Base-by-base conservation (phyloP, 1,140 invertebrate species). In the Megalopta genalis region DNA sequence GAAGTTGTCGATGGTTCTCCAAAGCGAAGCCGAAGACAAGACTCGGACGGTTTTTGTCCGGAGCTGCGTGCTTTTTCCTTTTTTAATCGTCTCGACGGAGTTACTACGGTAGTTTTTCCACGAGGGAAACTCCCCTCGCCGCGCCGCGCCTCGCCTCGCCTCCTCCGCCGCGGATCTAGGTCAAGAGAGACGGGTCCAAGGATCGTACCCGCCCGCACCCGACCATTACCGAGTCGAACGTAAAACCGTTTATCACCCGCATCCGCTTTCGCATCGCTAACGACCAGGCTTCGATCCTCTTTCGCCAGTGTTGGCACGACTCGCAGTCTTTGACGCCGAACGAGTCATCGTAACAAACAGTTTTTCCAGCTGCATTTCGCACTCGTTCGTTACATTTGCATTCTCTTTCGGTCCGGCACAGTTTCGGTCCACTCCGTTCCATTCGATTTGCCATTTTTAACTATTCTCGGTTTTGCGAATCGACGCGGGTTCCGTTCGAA, bases 221-320 rank as follows among this genome's bases (percentile, higher is more conserved):
- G 66, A 18, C 65, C 66, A 66, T 80, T 65, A 84, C 65, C 37
- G 25, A 18, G 76, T 66, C 77, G 81, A 67, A 63, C 81, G 67
- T 80, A 84, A 80, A 84, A 80, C 59, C 71, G 62, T 84, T 80
- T 72, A 84, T 59, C 64, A 74, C 37, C 72, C 21, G 73, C 49
- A 49, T 67, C 54, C 62, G 62, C 2, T 62, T 46, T 57, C 60
- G 49, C 49, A 76, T 84, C 39, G 46, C 21, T 84, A 80, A 80
- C 65, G 77, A 76, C 32, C 39, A 2, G 54, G 67, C 49, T 72
- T 78, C 60, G 68, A 78, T 64, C 32, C 6, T 46, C 32, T 2
- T 46, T 25, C 16, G 18, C 46, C 23, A 14, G n/a, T n/a, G n/a
- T n/a, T 1, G 12, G n/a, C 32, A 7, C 27, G 42, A 46, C 42